These are phyloP conservation scores for Timema podura DNA, from an alignment of 2,888 invertebrate genomes.

Conservation along the genomic window DNA sequence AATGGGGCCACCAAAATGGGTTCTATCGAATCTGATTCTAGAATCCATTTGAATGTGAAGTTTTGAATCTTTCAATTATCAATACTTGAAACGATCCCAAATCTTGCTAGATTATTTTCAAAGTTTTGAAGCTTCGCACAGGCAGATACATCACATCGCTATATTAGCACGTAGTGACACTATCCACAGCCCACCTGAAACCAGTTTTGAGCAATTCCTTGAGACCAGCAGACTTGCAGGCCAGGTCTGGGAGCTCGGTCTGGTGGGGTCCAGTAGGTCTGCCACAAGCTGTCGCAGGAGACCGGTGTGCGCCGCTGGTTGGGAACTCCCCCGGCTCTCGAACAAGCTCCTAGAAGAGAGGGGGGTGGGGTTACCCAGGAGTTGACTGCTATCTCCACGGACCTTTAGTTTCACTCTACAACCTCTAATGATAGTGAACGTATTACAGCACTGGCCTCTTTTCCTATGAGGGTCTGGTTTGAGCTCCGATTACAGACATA, in stretches of 20 bases:
- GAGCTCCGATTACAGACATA: too few species aligned
- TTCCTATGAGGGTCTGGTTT: too few species aligned
- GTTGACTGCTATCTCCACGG: not conserved
- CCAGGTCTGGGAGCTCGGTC: slow-evolving; percentile 57
- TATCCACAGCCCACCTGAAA: slow-evolving; percentile 52
- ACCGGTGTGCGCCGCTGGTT: slow-evolving; percentile 41
- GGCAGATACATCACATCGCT: too few species aligned
- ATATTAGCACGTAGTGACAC: not conserved
- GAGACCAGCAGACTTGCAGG: slow-evolving; percentile 53
- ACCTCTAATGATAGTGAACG: not conserved
- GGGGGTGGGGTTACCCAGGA: not conserved
- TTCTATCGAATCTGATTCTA: too few species aligned
- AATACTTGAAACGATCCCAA: too few species aligned
- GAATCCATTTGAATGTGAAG: too few species aligned
- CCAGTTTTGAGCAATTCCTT: slow-evolving; percentile 56
- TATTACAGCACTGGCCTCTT: not conserved
- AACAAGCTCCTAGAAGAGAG: not conserved
- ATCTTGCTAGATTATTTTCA: too few species aligned
- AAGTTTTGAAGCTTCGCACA: too few species aligned
- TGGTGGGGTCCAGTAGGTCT: slow-evolving; percentile 55
- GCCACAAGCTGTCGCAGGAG: slow-evolving; percentile 57
- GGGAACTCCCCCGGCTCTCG: slow-evolving; percentile 28
- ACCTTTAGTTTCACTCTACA: not conserved
- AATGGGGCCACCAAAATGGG: too few species aligned
- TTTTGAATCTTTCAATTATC: too few species aligned